Evolutionary conservation across 2,797 vertebrate genomes (phyloP), one percentile per base, ranked within the genome.

Genomic region (Clangula hyemalis): DNA sequence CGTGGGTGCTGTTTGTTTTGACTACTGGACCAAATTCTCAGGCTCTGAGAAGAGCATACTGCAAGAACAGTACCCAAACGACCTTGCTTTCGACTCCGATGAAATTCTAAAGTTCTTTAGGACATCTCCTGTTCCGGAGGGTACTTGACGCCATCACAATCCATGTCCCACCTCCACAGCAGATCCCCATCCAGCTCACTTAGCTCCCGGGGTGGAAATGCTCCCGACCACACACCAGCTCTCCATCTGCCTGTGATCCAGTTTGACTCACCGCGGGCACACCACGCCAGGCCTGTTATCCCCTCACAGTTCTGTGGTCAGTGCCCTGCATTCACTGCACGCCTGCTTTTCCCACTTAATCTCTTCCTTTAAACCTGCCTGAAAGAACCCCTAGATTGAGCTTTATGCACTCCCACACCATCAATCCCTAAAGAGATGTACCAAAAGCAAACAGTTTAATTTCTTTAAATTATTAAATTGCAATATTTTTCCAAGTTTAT

Each of bases 91-190:
- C 15, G 65, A 69, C 24, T 36, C 32, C 28, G 34, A 87, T 62
- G 81, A 54, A 84, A 75, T 81, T 78, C 53, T 68, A 36, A 92
- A 87, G 47, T n/a, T 93, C 24, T 70, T 87, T 62, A 69, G 38
- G 25, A 61, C 2, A 0, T 53, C 39, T 64, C 32, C n/a, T 64
- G 39, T 15, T 72, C 62, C 53, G 36, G 60, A 71, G 49, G 13
- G 16, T 47, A 73, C 1, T 36, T 7, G 38, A 70, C 30, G 43
- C 36, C 15, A 7, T 36, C 85, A 47, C 27, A 58, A 58, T 38
- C 73, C 39, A 60, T 39, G 58, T 13, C 22, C 38, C 17, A 17
- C 56, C 39, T 77, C 65, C 71, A 51, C 5, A 84, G 14, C 4
- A 3, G 25, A 65, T 18, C 85, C 2, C 30, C 18, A 5, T 39